Evolutionary conservation across 2,113 vertebrate genomes (phyloP).

Genomic region (Scalopus aquaticus): DNA sequence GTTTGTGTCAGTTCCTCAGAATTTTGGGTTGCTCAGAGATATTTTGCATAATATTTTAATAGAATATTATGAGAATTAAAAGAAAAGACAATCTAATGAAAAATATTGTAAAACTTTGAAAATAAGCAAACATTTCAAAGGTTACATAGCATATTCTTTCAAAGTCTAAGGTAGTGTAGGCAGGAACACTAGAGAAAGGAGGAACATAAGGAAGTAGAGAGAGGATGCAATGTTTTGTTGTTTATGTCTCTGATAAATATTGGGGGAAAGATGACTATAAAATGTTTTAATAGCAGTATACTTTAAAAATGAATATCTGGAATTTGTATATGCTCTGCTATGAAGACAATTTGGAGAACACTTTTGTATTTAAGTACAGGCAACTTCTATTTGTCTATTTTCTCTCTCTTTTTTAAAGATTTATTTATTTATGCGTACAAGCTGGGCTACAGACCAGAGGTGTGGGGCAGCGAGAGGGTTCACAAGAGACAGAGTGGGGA

Average conservation of each 20-base stretch:
- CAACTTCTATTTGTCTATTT: neutral
- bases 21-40: neutral
- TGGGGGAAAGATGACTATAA: neutral
- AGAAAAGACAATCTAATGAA: neutral
- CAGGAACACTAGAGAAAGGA: neutral
- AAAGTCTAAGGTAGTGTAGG: neutral
- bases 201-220: neutral
- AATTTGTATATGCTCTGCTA: neutral
- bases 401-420: neutral
- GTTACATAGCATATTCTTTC: neutral
- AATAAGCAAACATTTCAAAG: neutral
- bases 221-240: neutral
- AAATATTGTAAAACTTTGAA: neutral
- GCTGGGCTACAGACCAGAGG: too few species aligned
- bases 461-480: too few species aligned
- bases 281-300: neutral
- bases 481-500: too few species aligned
- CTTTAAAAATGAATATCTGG: neutral
- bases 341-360: neutral
- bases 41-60: neutral
- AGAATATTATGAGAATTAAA: neutral
- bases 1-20: neutral
- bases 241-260: neutral
- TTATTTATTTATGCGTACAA: too few species aligned
- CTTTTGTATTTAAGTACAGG: neutral